Evolutionary conservation across 2,888 invertebrate species (phyloP), one percentile per base, ranked within the genome.

Genomic region (Luperina testacea): DNA sequence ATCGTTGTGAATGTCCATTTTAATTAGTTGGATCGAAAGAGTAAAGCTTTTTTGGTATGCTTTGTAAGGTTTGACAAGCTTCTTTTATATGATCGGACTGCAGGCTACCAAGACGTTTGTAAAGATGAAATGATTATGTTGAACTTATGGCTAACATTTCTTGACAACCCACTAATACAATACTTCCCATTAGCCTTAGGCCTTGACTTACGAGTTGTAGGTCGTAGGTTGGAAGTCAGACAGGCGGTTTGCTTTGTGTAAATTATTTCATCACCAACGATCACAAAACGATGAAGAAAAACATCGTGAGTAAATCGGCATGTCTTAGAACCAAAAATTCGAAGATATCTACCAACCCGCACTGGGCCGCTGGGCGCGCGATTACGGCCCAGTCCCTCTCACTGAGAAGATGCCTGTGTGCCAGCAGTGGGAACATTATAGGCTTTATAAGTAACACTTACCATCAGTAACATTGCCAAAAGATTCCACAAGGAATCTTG

Each of bases 1-100:
- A 72, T 75, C 59, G 38, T 42, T 68, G 71, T 68, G 27, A 74
- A 80, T 68, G 72, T 59, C 74, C 53, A 64, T 80, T 82, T 74
- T 80, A 74, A 84, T 67, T 74, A 42, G 9, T 65, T 15, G 51
- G 32, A 15, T 15, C 15, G 63, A 69, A 64, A 68, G 53, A 63
- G 61, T 57, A n/a, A 53, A 32, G 20, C 24, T 57, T 48, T 57
- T 59, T 77, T 45, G 27, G 38, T 71, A 45, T 27, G 59, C 17
- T 27, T 69, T 63, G 38, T 77, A 38, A 65, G 5, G 17, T 65
- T 82, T 65, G 32, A 17, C 4, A 13, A 61, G 24, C 17, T 51
- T 45, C 59, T 6, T 32, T 59, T 59, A 42, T 53, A 32, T n/a
- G 15, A 48, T 38, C 2, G 1, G 32, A 75, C 45, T 32, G 24